phyloP scores from a whole-genome alignment of 1,140 invertebrate species.

The Fopius arisanus region DNA sequence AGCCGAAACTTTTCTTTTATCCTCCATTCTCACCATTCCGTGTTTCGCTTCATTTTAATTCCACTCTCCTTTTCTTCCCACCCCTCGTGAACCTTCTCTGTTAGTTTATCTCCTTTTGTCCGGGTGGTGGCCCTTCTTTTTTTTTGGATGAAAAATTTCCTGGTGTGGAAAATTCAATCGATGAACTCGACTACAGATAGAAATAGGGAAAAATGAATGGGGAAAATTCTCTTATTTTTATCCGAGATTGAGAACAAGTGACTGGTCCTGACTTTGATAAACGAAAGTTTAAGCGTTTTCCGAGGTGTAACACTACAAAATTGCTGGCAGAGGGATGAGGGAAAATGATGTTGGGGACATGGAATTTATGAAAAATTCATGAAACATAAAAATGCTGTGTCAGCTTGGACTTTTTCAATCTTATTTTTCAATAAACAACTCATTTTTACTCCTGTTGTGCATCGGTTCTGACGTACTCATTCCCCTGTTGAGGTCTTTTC shows the following conservation, averaged over 20 bases:
- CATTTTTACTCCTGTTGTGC: neutral
- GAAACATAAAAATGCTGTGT: neutral
- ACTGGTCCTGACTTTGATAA: conserved; percentile 27
- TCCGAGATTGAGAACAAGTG: neutral
- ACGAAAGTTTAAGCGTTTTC: conserved; percentile 18
- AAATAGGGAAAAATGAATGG: conserved; percentile 1
- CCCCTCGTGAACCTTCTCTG: neutral
- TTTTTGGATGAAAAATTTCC: conserved; percentile 21
- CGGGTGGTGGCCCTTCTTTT: neutral
- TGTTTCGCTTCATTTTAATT: conserved; percentile 4
- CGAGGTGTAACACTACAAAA: conserved; percentile 11
- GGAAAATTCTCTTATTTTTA: neutral
- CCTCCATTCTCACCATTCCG: neutral
- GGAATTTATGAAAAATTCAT: conserved; percentile 2
- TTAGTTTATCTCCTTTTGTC: neutral
- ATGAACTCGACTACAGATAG: conserved; percentile 6
- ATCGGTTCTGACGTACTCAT: too few species aligned
- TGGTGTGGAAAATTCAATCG: conserved; percentile 30
- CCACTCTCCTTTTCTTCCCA: neutral
- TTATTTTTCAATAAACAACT: neutral
- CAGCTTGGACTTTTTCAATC: neutral
- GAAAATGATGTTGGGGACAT: neutral
- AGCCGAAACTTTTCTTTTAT: conserved; percentile 8
- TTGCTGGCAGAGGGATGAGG: neutral
- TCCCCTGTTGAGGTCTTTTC: too few species aligned